Conservation (phyloP, 1,140 invertebrate genomes). For the Centruroides sculpturatus region DNA sequence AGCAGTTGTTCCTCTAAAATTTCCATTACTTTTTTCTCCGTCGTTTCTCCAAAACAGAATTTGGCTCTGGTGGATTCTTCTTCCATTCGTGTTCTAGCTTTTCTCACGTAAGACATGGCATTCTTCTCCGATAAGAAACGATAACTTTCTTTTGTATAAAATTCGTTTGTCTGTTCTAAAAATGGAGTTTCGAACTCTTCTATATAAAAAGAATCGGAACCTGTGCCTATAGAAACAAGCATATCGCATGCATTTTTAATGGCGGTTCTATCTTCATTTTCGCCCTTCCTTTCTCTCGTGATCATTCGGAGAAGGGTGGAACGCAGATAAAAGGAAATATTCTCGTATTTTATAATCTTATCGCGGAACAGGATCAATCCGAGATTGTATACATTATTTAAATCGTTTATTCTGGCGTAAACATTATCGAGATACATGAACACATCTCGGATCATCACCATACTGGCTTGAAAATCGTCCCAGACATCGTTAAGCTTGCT, state of each 20-base stretch:
- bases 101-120: constrained; percentile 95
- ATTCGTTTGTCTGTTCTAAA: constrained; percentile 90
- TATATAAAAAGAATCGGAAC: constrained; percentile 84
- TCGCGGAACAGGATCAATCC: constrained; percentile 96
- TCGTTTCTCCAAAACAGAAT: constrained; percentile 93
- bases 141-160: constrained; percentile 96
- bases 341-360: constrained; percentile 85
- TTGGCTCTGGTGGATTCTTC: constrained; percentile 95
- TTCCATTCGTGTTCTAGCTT: constrained; percentile 89
- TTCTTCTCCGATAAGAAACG: constrained; percentile 96
- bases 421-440: constrained; percentile 57
- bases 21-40: constrained; percentile 84
- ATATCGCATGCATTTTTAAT: constrained; percentile 98
- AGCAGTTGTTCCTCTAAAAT: constrained; percentile 96
- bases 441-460: not conserved
- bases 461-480: not conserved
- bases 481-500: not conserved
- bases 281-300: constrained; percentile 81
- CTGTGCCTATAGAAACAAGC: constrained; percentile 93
- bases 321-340: constrained; percentile 82
- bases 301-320: constrained; percentile 90
- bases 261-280: constrained; percentile 83
- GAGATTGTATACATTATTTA: constrained; percentile 97
- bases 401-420: constrained; percentile 93
- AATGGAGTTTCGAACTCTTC: constrained; percentile 97